phyloP scores from a whole-genome alignment of 2,888 invertebrate genomes.

The Bugulina stolonifera region DNA sequence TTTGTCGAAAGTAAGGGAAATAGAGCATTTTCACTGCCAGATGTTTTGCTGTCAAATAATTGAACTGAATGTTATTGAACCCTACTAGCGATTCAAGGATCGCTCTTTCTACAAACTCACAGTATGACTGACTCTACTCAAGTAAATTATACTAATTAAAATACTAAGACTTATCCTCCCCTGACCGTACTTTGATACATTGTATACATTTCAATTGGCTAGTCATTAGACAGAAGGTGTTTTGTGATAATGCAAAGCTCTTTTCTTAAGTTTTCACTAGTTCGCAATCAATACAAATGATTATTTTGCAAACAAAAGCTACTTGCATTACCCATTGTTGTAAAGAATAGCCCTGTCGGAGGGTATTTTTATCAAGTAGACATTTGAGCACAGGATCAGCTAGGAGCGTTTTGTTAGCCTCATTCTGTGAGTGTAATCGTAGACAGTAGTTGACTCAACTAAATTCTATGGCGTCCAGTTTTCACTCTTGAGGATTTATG shows the following conservation, averaged over 20 bases:
- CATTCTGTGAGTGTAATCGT: background rate
- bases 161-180: too few species aligned
- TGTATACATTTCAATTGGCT: background rate
- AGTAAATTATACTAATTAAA: too few species aligned
- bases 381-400: too few species aligned
- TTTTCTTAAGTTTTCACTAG: background rate
- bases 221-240: background rate
- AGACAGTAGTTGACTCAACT: background rate
- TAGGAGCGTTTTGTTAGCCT: background rate
- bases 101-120: too few species aligned
- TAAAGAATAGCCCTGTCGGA: background rate
- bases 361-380: background rate
- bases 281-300: background rate
- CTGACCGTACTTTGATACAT: too few species aligned
- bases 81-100: too few species aligned
- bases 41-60: too few species aligned
- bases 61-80: too few species aligned
- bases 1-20: too few species aligned
- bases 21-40: too few species aligned
- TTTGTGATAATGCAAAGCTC: background rate
- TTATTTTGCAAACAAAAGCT: constrained; percentile 16
- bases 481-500: background rate
- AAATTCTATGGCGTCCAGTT: background rate
- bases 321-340: background rate
- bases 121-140: too few species aligned